A percentile compares a stretch with the other conserved stretches of the same genome.
Evolutionary conservation across 1,140 invertebrate species (phyloP).

Genomic region (Ganaspis sp.): DNA sequence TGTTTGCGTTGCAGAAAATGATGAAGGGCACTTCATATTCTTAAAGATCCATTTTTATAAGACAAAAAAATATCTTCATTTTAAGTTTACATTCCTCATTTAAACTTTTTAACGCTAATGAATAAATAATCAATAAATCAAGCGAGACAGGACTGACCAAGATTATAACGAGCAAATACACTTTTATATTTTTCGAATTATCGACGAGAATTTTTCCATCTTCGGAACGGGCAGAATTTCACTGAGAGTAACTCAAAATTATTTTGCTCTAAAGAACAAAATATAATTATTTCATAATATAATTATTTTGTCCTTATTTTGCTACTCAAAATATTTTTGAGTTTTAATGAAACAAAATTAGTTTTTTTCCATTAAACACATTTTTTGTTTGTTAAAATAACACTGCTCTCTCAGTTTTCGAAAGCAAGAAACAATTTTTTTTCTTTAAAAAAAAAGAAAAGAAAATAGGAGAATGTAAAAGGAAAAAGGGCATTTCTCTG

Average conservation of each 20-base stretch:
- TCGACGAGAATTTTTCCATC: constrained; percentile 22
- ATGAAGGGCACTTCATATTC: constrained; percentile 72
- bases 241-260: background rate
- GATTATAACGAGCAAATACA: constrained; percentile 54
- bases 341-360: background rate
- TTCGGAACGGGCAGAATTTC: constrained; percentile 27
- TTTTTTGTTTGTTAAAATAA: background rate
- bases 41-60: constrained; percentile 15
- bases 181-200: background rate
- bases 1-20: constrained; percentile 41
- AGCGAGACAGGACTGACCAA: constrained; percentile 68
- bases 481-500: constrained; percentile 28
- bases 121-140: constrained; percentile 25
- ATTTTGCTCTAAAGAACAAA: background rate
- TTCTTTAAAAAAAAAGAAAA: constrained; percentile 49
- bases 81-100: background rate
- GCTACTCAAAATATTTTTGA: background rate
- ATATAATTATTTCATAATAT: background rate
- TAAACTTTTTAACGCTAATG: background rate
- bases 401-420: background rate
- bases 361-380: background rate
- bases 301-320: too few relatives aligned
- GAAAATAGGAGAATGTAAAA: constrained; percentile 39
- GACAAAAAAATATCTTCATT: too few relatives aligned
- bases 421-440: constrained; percentile 19